Evolutionary conservation across 2,113 vertebrate species (phyloP), one percentile per base, ranked within the genome.

Genomic region (Tupaia tana): DNA sequence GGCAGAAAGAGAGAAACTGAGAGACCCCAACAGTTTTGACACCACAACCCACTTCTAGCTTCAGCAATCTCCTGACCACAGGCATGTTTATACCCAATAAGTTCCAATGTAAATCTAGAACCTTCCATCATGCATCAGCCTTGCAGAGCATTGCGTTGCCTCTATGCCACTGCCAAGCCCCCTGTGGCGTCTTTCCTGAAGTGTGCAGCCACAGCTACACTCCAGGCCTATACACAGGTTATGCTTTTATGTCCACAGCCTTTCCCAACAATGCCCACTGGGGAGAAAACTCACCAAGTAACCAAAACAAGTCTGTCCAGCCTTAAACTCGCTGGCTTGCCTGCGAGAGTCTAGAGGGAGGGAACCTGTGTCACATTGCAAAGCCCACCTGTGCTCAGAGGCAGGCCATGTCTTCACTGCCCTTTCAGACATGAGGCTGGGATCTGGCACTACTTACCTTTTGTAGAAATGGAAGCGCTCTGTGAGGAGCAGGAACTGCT

Each of bases 401-500:
- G 54, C 66, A 86, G 70, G 52, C 86, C 58, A 2, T 3, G 78
- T 34, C 63, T 4, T 27, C 67, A 6, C 2, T 15, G 24, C 10
- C 31, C 52, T 54, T 54, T 8, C 56, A 0, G 2, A 29, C 4
- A 75, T 54, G 34, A 31, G 12, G 3, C 66, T 8, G 0, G 1
- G 11, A 11, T 63, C 56, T 4, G 13, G 58, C 27, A 25, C 78
- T 2, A 14, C 81, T 59, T 87, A 99, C 99, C 99, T 99, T 98
- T 99, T 99, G 96, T 99, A 99, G 95, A 99, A 99, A 98, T 99
- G 99, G 98, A 99, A 99, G 61, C 99, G 99, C 96, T 99, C 99
- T 0, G 99, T 99, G 97, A 99, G 99, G 43, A 99, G 98, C 31
- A 99, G 96, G 80, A 99, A 99, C 94, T 99, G 99, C 88, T 98